These are phyloP conservation scores for Paramormyrops kingsleyae DNA, from an alignment of 2,113 vertebrate genomes.

Conservation along the genomic window DNA sequence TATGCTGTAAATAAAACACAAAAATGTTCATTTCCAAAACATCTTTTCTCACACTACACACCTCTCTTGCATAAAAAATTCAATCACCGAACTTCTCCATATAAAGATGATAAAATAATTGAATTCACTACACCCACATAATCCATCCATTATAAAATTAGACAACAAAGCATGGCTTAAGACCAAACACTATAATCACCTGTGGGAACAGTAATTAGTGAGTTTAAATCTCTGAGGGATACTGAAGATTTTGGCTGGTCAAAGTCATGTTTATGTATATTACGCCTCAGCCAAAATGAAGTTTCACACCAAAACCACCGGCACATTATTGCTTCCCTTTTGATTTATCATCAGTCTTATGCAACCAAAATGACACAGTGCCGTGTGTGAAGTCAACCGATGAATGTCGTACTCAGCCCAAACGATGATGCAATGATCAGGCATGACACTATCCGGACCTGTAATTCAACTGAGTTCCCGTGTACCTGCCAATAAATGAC, in stretches of 20 bases:
- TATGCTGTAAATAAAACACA: background rate
- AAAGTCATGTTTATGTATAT: background rate
- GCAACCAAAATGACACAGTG: background rate
- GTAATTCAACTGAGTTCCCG: background rate
- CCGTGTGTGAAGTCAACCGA: conserved; percentile 8
- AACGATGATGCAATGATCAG: background rate
- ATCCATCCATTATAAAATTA: background rate
- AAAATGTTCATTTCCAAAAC: background rate
- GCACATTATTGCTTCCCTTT: background rate
- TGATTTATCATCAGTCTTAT: background rate
- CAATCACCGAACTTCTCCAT: background rate
- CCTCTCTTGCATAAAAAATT: background rate
- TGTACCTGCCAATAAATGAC: background rate
- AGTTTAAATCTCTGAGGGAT: background rate
- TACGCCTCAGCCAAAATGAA: background rate
- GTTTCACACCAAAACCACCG: background rate
- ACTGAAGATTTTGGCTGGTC: background rate
- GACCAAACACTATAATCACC: background rate
- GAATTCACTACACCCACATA: background rate
- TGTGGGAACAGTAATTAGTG: background rate
- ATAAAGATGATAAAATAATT: background rate
- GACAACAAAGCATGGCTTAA: background rate
- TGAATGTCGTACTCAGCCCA: background rate
- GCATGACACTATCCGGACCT: background rate
- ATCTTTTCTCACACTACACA: background rate